Percentiles rank a stretch among this genome's conserved stretches.
These are phyloP conservation scores for Callyntrura sp. DNA, from an alignment of 2,888 invertebrate genomes.

Conservation along the genomic window DNA sequence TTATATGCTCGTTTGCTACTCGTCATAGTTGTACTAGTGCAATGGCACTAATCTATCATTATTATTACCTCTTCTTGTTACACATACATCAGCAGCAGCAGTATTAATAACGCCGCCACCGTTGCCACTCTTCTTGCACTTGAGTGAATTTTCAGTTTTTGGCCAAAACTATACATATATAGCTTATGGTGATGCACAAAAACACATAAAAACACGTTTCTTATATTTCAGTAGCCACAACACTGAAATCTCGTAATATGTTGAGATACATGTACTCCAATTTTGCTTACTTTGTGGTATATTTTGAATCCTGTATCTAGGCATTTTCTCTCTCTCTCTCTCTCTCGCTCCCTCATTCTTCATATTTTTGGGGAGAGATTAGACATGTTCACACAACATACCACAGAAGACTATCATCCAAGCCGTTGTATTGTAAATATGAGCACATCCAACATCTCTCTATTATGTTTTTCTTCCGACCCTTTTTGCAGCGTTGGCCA, in stretches of 20 bases:
- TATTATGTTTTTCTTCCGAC: background rate
- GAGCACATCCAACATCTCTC: too few species aligned
- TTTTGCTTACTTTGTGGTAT: background rate
- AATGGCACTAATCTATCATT: constrained; percentile 58
- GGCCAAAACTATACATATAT: constrained; percentile 37
- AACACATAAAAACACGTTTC: background rate
- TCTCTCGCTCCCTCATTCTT: constrained; percentile 28
- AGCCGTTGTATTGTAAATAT: background rate
- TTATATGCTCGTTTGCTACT: constrained; percentile 8
- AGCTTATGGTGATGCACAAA: background rate
- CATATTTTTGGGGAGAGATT: constrained; percentile 45
- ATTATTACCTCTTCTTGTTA: constrained; percentile 49
- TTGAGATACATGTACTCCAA: background rate
- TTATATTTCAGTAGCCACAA: background rate
- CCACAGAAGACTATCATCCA: constrained; percentile 17
- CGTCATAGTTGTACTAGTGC: constrained; percentile 49
- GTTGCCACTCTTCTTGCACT: constrained; percentile 47
- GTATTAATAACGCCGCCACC: background rate
- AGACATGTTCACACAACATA: constrained; percentile 52
- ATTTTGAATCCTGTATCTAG: constrained; percentile 32
- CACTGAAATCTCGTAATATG: background rate
- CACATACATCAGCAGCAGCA: background rate
- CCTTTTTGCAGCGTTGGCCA: constrained; percentile 60
- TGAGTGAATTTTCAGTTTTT: constrained; percentile 66
- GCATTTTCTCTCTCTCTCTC: background rate